Base-by-base conservation (phyloP, 1,140 invertebrate species). In the Arion vulgaris region DNA sequence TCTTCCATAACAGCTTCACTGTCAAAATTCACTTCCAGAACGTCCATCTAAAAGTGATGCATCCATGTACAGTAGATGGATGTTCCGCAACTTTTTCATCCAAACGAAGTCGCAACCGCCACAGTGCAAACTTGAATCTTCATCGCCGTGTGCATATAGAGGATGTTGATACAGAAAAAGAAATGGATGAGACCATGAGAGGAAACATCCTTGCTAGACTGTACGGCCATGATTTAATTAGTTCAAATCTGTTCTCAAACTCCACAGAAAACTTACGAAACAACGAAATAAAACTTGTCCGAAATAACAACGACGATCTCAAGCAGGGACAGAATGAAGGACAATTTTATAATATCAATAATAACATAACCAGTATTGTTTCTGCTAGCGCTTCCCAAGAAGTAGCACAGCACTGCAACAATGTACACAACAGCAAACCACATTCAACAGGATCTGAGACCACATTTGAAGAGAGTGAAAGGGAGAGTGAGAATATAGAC, bases 1-100 rank as follows among this genome's bases (percentile, higher is more conserved):
- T 96, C 86, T 98, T 98, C 92, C 96, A 97, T 90, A 98, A 98
- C 89, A 96, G 97, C 89, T 98, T 98, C 89, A 95, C 96, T n/a
- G 95, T 98, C 0, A 98, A 98, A 92, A 97, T 96, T 0, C 98
- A 99, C 90, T 98, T 97, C 92, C 97, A 98, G 93, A 98, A 97
- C 91, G 96, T 97, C 0, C 98, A 99, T 93, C 94, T 98, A 66
- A 98, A 98, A 92, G 92, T 98, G 81, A 98, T 98, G 95, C 97
- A 98, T 92, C 97, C 96, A 88, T 99, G 98, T 93, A 97, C 95
- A 84, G 95, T 98, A 1, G 97, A 98, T 83, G 97, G 98, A n/a
- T 99, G 98, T 90, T 97, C 97, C 91, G 97, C 97, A 0, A 95
- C 96, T 0, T 99, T 99, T 90, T 96, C 97, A 28, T 98, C 97